Evolutionary conservation across 2,888 invertebrate genomes (phyloP).

Genomic region (Parasteatoda lunata): DNA sequence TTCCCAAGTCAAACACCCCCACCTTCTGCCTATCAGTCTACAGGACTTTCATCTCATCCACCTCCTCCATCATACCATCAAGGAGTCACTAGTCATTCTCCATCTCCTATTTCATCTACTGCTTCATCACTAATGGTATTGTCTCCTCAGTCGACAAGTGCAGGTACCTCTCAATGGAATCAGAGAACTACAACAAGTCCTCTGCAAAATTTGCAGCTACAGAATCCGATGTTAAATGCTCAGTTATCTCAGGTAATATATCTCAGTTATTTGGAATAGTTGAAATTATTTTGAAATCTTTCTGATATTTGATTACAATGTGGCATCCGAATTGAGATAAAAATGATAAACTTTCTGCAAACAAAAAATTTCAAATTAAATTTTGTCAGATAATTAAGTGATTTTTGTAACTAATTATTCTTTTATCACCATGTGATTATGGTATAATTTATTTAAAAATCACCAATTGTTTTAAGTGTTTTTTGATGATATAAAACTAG

Average conservation of each 20-base stretch:
- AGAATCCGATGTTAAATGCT: constrained; percentile 92
- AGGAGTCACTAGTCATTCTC: constrained; percentile 60
- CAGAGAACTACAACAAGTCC: constrained; percentile 49
- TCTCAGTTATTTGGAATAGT: background rate
- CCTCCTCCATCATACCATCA: constrained; percentile 68
- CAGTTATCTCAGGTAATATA: constrained; percentile 83
- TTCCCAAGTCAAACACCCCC: constrained; percentile 65
- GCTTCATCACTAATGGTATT: constrained; percentile 38
- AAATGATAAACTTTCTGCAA: too few relatives aligned
- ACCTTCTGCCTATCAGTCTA: constrained; percentile 60
- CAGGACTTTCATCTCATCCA: constrained; percentile 70
- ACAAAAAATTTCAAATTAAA: too few relatives aligned
- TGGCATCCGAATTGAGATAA: too few relatives aligned
- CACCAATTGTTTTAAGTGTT: too few relatives aligned
- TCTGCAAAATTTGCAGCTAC: constrained; percentile 73
- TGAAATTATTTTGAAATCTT: background rate
- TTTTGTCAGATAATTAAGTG: too few relatives aligned
- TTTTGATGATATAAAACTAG: too few relatives aligned
- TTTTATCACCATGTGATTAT: too few relatives aligned
- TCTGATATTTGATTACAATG: background rate
- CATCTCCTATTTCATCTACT: constrained; percentile 40
- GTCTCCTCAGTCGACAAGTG: constrained; percentile 48
- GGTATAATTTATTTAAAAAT: too few relatives aligned
- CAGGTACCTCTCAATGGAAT: constrained; percentile 48
- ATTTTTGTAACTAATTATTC: too few relatives aligned